Evolutionary conservation across 1,140 invertebrate species (phyloP).

Genomic region (Potamilus streckersoni): DNA sequence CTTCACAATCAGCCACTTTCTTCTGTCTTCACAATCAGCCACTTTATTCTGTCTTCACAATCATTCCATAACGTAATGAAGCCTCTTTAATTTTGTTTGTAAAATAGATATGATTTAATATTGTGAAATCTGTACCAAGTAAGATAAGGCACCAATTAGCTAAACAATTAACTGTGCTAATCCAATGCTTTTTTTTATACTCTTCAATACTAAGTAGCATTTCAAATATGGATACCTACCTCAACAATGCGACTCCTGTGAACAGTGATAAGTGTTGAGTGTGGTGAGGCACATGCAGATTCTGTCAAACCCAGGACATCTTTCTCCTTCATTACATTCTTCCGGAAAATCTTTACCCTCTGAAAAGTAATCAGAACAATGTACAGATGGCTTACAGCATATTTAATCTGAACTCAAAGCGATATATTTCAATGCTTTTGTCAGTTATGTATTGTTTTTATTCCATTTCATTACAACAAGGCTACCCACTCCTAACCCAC

Average conservation of each 20-base stretch:
- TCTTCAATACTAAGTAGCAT: too few relatives aligned
- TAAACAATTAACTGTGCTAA: too few relatives aligned
- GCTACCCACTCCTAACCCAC: background rate
- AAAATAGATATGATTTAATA: too few relatives aligned
- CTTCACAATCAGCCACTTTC: too few relatives aligned
- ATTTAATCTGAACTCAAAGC: constrained; percentile 11
- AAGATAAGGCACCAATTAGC: too few relatives aligned
- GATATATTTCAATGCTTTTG: background rate
- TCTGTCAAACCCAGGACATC: constrained; percentile 86
- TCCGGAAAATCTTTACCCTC: constrained; percentile 92
- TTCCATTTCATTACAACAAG: background rate
- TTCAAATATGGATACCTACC: constrained; percentile 47
- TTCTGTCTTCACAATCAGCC: too few relatives aligned
- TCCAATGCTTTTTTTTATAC: too few relatives aligned
- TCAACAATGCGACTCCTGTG: constrained; percentile 92
- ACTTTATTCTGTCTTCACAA: too few relatives aligned
- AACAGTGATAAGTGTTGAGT: constrained; percentile 90
- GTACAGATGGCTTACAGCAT: background rate
- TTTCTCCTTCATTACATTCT: constrained; percentile 93
- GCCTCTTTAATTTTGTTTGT: too few relatives aligned
- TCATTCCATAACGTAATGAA: too few relatives aligned
- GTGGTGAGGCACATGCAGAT: constrained; percentile 82
- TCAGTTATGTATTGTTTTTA: background rate
- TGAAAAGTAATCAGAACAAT: constrained; percentile 39
- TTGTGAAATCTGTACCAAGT: too few relatives aligned